Base-by-base conservation (phyloP, 2,888 invertebrate genomes). In the Ditylenchus weischeri region DNA sequence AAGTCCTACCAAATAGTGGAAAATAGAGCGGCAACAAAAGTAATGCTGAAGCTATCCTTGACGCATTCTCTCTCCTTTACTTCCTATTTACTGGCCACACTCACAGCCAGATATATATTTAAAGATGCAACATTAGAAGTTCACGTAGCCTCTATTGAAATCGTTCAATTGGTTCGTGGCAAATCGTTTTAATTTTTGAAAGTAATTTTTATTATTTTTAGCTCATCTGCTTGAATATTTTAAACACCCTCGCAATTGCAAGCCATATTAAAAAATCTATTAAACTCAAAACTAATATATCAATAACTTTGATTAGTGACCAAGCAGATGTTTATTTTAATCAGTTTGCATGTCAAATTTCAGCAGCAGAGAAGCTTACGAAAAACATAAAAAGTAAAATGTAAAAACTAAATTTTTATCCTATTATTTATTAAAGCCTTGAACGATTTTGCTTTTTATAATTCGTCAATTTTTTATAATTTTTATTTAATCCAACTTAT, bases 1-100 rank as follows among this genome's bases (percentile, higher is more conserved):
- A 54, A 54, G 29, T 54, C 54, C 54, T 54, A 54, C 54, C 54
- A 54, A 54, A 54, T 54, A 21, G 54, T n/a, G 15, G 54, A 54
- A 29, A 54, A 54, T 54, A n/a, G 11, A 13, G 13, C 54, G 8
- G 54, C 54, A 1, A 54, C 54, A 54, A 54, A 54, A 54, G 7
- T 54, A n/a, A 15, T 54, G 13, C 11, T 54, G 8, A 54, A 11
- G n/a, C 29, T 54, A 10, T 54, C 54, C 1, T 29, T 54, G 21
- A 2, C 10, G 2, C 54, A 54, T 29, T 54, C 54, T 54, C 5
- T 54, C 54, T 15, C 54, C 1, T 54, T 54, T n/a, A 54, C 54
- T 11, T 54, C 54, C n/a, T 54, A 54, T 54, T 29, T 54, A n/a
- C 21, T 54, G 29, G 13, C 29, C 23, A 54, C 54, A 11, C 11